A percentile compares a stretch with the other conserved stretches of the same genome.
Evolutionary conservation across 2,797 vertebrate genomes (phyloP).

Genomic region (Amniataba percoides): DNA sequence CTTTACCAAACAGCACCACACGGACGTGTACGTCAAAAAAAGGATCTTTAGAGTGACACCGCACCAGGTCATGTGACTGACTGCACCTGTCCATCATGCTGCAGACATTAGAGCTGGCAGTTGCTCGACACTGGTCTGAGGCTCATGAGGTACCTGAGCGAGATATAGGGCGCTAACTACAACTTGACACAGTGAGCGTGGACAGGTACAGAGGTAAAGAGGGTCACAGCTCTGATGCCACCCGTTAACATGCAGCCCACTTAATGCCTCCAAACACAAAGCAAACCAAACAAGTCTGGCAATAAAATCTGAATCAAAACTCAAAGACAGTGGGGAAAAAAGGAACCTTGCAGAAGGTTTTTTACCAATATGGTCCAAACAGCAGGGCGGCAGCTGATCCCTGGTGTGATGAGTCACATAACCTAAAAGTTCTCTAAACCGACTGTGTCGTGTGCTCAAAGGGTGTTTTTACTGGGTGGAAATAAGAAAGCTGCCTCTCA

Average conservation of each 20-base stretch:
- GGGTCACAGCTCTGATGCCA: slow-evolving; percentile 7
- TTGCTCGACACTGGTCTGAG: not conserved
- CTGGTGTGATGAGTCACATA: slow-evolving; percentile 9
- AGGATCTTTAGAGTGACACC: slow-evolving; percentile 20
- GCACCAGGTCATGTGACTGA: slow-evolving; percentile 4
- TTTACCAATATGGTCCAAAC: not conserved
- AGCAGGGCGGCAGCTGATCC: slow-evolving; percentile 1
- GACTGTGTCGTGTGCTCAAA: not conserved
- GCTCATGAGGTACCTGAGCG: slow-evolving; percentile 63
- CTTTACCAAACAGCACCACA: slow-evolving; percentile 32
- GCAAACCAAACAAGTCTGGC: slow-evolving; percentile 42
- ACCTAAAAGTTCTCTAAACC: slow-evolving; percentile 1
- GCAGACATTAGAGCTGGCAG: slow-evolving; percentile 5
- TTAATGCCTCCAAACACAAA: slow-evolving; percentile 16
- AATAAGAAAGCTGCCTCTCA: not conserved
- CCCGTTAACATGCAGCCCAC: slow-evolving; percentile 11
- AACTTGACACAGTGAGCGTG: slow-evolving; percentile 6
- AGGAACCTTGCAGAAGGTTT: not conserved
- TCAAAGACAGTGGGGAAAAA: not conserved
- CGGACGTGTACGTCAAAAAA: slow-evolving; percentile 9
- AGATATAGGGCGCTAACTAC: slow-evolving; percentile 25
- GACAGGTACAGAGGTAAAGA: slow-evolving; percentile 16
- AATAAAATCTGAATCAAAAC: slow-evolving; percentile 59
- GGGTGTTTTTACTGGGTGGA: not conserved
- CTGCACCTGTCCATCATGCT: slow-evolving; percentile 3